A percentile compares a stretch with the other conserved stretches of the same genome.
These are phyloP conservation scores for Phalacrocorax pelagicus DNA, from an alignment of 2,113 vertebrate species.

Conservation along the genomic window DNA sequence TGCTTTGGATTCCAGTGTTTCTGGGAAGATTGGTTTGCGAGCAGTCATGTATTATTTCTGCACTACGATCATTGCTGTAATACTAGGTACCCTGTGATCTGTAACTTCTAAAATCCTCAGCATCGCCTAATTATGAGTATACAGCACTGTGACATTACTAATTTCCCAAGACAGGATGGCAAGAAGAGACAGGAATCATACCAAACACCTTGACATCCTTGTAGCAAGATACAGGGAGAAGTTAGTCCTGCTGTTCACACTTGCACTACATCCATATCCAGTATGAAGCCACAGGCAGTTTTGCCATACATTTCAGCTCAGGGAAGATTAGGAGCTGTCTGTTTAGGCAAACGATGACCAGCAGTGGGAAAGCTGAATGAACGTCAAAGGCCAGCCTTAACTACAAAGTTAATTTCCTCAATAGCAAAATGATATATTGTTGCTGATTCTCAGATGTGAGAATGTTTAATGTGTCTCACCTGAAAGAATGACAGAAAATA, in stretches of 20 bases:
- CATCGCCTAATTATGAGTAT: background rate
- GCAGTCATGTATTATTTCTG: slow-evolving; percentile 92
- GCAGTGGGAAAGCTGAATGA: background rate
- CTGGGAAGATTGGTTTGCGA: slow-evolving; percentile 92
- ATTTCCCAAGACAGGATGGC: background rate
- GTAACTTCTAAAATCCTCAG: background rate
- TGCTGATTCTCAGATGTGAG: background rate
- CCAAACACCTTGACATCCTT: background rate
- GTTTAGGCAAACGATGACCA: background rate
- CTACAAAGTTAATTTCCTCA: background rate
- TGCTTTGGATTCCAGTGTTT: slow-evolving; percentile 91
- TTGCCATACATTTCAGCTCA: fast-evolving
- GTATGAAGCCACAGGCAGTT: background rate
- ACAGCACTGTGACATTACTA: background rate
- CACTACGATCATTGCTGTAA: slow-evolving; percentile 91
- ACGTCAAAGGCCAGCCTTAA: background rate
- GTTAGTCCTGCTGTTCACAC: background rate
- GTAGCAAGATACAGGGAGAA: background rate
- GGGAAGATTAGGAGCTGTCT: background rate
- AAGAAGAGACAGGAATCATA: background rate
- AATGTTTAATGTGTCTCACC: background rate
- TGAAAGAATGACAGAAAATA: background rate
- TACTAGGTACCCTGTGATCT: slow-evolving; percentile 82
- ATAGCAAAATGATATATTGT: background rate
- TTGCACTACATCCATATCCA: background rate